Conservation (phyloP, 2,113 vertebrate genomes). For the Equus quagga region DNA sequence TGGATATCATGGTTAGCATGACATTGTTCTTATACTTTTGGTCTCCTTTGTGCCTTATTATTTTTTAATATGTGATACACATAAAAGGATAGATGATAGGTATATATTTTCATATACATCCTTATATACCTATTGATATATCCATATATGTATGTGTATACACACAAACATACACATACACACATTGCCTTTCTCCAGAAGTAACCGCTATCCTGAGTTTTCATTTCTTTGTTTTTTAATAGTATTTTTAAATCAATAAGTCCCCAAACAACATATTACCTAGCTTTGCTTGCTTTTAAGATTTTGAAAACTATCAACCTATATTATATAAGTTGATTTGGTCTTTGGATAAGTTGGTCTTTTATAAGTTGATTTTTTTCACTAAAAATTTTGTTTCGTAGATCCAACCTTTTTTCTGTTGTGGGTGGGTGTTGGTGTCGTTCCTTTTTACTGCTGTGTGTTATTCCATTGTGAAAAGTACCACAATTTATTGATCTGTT, state of each 20-base stretch:
- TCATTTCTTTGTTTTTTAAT: not conserved
- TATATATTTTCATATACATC: not conserved
- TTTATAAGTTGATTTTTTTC: not conserved
- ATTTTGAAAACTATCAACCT: not conserved
- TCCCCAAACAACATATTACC: not conserved
- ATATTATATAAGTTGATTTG: not conserved
- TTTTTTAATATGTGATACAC: not conserved
- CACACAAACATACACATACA: no score
- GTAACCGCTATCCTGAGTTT: not conserved
- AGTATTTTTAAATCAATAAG: not conserved
- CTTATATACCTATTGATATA: not conserved
- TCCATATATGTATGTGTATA: not conserved
- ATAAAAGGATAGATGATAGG: not conserved
- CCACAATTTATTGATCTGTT: not conserved
- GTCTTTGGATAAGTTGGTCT: not conserved
- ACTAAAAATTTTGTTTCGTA: not conserved
- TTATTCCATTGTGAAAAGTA: not conserved
- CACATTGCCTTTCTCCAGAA: not conserved
- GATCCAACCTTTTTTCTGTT: not conserved
- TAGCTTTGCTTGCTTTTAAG: constrained; percentile 31
- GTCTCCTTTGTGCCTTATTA: not conserved
- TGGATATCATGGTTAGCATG: not conserved
- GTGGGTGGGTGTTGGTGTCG: not conserved
- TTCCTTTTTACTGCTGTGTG: not conserved
- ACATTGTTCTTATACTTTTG: not conserved